These are phyloP conservation scores for Enteromius anoplus DNA, from an alignment of 2,797 vertebrate genomes.

Conservation along the genomic window DNA sequence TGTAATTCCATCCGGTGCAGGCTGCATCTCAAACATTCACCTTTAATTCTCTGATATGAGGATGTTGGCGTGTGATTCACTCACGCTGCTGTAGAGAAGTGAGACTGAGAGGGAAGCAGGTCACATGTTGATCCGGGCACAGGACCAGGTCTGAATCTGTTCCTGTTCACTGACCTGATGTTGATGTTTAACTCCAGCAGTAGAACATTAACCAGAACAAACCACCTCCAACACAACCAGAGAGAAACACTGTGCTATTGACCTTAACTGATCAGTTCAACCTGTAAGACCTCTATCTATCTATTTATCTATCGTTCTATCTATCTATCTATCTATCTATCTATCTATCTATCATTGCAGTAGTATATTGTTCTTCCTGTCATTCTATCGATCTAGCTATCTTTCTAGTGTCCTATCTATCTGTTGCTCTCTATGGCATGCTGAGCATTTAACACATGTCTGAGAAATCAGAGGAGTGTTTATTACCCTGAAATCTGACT, in stretches of 20 bases:
- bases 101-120: background rate
- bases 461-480: background rate
- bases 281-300: too few species aligned
- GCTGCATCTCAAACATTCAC: background rate
- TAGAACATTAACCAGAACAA: background rate
- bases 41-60: background rate
- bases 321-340: background rate
- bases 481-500: background rate
- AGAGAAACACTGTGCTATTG: background rate
- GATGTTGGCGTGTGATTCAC: background rate
- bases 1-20: background rate
- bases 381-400: background rate
- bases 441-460: background rate
- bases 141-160: background rate
- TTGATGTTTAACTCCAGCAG: background rate
- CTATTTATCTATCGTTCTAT: background rate
- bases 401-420: background rate
- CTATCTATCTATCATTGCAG: background rate
- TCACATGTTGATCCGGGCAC: background rate
- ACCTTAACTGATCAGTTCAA: too few species aligned
- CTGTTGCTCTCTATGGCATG: too few species aligned
- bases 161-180: background rate
- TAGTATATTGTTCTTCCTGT: background rate
- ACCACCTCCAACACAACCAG: background rate
- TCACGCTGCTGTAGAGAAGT: background rate